Base-by-base conservation (phyloP, 1,140 invertebrate genomes). In the Pentalonia nigronervosa region DNA sequence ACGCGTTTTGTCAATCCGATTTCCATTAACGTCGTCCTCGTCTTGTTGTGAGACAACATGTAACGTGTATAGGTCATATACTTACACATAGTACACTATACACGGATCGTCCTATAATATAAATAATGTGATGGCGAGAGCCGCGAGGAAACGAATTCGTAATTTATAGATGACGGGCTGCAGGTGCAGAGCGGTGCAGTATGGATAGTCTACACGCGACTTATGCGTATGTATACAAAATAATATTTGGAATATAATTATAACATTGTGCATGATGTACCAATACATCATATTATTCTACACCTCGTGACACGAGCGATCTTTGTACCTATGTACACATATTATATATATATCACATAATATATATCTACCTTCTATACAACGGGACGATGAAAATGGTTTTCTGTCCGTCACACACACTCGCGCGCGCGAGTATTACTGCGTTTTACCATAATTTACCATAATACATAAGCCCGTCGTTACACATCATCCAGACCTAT, bases 381-480 rank as follows among this genome's bases (percentile, higher is more conserved):
- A 2, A 14, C 30, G 30, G 60, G 11, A 76, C 30, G 81, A 34
- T 36, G 81, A 41, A 86, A 25, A 86, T 86, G 83, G 45, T 86
- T 86, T 86, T 86, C 83, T 86, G 47, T 48, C 86, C 47, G 30
- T 48, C 36, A 41, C 47, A 88, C 86, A 50, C 86, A 21, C 47
- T 47, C 83, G 83, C 47, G 86, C 83, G 83, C 20, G 0, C 48
- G 25, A 6, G 60, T 14, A n/a, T 76, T 23, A 14, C 50, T 6
- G 34, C 23, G 21, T 90, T 90, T 90, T 90, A 90, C 53, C 50
- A 90, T 90, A 90, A 90, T 90, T 90, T 60, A 90, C 50, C 88
- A 53, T 89, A 53, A 83, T n/a, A 34, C 30, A 53, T 53, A 9
- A 89, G 48, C 21, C 87, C 48, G 87, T 89, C 87, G 87, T 53